Conservation (phyloP, 2,888 invertebrate genomes). For the Chrysolina americana region DNA sequence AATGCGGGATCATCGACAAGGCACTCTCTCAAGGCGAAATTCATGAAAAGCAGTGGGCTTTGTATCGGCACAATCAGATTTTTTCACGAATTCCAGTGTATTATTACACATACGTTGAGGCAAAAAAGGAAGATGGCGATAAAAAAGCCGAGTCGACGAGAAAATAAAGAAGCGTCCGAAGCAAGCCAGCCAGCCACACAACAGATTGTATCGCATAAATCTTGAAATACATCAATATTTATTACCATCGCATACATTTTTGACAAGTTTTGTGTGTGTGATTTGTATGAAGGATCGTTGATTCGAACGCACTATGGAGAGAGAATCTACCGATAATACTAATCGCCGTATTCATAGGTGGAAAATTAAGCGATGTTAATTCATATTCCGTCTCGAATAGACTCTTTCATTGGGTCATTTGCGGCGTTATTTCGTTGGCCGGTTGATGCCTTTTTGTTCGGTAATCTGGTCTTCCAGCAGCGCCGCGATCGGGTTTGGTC, state of each 20-base stretch:
- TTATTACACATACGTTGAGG: conserved; percentile 26
- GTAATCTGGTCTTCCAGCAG: conserved; percentile 28
- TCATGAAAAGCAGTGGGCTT: conserved; percentile 10
- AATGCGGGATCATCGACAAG: conserved; percentile 4
- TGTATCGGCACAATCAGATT: conserved; percentile 21
- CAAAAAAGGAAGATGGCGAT: conserved; percentile 12
- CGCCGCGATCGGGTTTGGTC: conserved; percentile 13
- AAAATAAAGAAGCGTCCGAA: conserved; percentile 27
- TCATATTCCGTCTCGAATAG: conserved; percentile 46
- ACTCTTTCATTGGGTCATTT: conserved; percentile 46
- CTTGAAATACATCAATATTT: conserved; percentile 43
- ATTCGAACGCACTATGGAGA: conserved; percentile 17
- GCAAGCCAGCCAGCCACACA: conserved; percentile 14
- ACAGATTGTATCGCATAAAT: conserved; percentile 35
- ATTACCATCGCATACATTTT: conserved; percentile 40
- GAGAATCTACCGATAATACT: conserved; percentile 38
- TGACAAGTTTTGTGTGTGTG: conserved; percentile 33
- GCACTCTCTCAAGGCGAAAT: conserved; percentile 13
- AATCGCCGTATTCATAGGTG: conserved; percentile 42
- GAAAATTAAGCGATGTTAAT: conserved; percentile 48
- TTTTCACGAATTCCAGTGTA: conserved; percentile 17
- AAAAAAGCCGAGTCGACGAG: conserved; percentile 19
- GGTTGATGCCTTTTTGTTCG: conserved; percentile 32
- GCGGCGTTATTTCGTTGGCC: conserved; percentile 42
- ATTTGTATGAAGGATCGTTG: conserved; percentile 23